Base-by-base conservation (phyloP, 2,888 invertebrate species). In the Xestoiulus laeticollis region DNA sequence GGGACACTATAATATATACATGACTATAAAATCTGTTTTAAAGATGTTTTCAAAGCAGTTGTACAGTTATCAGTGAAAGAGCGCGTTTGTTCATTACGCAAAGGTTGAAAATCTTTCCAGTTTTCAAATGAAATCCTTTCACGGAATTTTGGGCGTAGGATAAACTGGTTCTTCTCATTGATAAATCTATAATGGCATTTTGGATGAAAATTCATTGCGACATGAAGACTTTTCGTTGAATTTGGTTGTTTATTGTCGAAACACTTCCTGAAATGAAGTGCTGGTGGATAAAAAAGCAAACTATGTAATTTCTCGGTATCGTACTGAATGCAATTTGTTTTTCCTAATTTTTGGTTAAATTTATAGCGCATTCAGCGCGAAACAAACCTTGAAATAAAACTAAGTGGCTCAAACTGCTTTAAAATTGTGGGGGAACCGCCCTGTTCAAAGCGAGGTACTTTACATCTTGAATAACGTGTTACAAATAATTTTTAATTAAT, bases 401-500 rank as follows among this genome's bases (percentile, higher is more conserved):
- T 30, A 78, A 78, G 78, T 78, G 14, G 78, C 30, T 78, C 78
- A 78, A 78, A 78, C 30, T 78, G 78, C 59, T 22, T n/a, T n/a
- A 22, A 22, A 59, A 59, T 59, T 12, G 22, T 30, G 8, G 26
- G 22, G 78, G 30, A 2, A 30, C 78, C 68, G 68, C 68, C 22
- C 68, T 68, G 26, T 26, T 68, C 68, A 68, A 68, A 26, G 68
- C 68, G 6, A 22, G 68, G 68, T 68, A 26, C 68, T 68, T 68
- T 68, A 22, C 68, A 59, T 48, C 48, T 4, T 48, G 48, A 48
- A 48, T 48, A 48, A 59, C 59, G 59, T 19, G 68, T 68, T 68
- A 68, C 68, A 8, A 68, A 68, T 68, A 26, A 68, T 68, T 68
- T 68, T 68, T 38, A 68, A 68, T 68, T 68, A 68, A 68, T 68